phyloP scores from a whole-genome alignment of 2,113 vertebrate species.

The Vireo altiloquus region DNA sequence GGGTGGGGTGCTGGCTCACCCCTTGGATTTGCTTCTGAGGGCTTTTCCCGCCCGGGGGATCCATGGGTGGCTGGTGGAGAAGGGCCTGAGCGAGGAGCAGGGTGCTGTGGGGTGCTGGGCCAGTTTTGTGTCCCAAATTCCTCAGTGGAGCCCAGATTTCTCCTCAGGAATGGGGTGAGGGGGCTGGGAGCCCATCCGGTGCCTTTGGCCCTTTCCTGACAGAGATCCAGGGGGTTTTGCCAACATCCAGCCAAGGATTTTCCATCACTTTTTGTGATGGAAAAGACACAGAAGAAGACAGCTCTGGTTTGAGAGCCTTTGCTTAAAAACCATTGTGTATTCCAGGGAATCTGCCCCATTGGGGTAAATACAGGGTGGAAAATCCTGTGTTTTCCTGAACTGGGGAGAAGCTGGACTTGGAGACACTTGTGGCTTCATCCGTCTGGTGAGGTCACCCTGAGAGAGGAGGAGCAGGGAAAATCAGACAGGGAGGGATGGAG shows the following conservation, averaged over 20 bases:
- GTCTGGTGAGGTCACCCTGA: neutral
- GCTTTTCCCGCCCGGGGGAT: accelerated
- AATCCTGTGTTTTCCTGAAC: neutral
- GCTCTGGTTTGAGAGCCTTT: neutral
- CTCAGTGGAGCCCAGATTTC: neutral
- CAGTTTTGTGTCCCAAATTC: no score
- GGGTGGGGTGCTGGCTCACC: neutral
- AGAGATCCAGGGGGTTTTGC: neutral
- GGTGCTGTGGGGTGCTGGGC: neutral
- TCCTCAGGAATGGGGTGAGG: neutral
- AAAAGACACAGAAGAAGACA: neutral
- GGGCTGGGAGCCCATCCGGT: accelerated
- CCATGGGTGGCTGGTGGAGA: neutral
- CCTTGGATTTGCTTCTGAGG: neutral
- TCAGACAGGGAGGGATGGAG: accelerated
- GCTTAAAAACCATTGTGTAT: accelerated
- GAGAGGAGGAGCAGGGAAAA: neutral
- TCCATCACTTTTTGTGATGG: neutral
- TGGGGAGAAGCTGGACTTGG: accelerated
- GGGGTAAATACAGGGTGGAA: neutral
- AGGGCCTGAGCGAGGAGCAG: neutral
- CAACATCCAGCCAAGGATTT: accelerated
- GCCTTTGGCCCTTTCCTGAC: neutral
- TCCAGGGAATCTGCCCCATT: neutral
- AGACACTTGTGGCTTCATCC: accelerated